Conservation (phyloP, 2,797 vertebrate species). For the Gila robusta region DNA sequence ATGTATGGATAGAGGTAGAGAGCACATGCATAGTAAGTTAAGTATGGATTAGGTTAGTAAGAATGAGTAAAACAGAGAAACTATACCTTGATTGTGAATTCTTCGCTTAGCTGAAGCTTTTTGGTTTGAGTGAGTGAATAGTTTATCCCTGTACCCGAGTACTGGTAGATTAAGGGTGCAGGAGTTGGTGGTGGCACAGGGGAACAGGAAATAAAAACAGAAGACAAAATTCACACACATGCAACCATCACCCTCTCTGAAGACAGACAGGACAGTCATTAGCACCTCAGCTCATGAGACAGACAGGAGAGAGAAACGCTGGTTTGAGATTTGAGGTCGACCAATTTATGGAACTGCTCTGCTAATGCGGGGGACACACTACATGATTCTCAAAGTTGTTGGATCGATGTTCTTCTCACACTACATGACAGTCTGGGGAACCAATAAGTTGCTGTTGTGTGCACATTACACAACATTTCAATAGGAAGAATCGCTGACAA, state of each 20-base stretch:
- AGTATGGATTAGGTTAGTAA: slow-evolving; percentile 32
- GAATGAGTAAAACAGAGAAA: slow-evolving; percentile 65
- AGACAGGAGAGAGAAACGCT: neutral
- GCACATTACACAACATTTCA: neutral
- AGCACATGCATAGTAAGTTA: slow-evolving; percentile 32
- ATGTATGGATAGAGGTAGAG: slow-evolving; percentile 20
- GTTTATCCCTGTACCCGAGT: slow-evolving; percentile 96
- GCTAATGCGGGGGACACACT: neutral
- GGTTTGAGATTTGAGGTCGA: neutral
- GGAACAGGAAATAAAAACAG: slow-evolving; percentile 54
- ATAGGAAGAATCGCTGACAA: neutral
- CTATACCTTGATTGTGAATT: slow-evolving; percentile 92
- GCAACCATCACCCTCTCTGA: slow-evolving; percentile 54
- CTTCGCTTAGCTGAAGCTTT: slow-evolving; percentile 90
- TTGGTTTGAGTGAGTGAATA: slow-evolving; percentile 93
- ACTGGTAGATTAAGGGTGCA: slow-evolving; percentile 84
- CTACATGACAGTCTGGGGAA: neutral
- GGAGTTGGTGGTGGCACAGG: slow-evolving; percentile 59
- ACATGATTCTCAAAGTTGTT: neutral
- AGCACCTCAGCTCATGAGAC: slow-evolving; percentile 14
- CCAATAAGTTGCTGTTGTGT: neutral
- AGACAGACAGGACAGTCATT: slow-evolving; percentile 33
- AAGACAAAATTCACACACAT: slow-evolving; percentile 73
- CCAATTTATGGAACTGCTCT: neutral
- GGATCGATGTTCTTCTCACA: neutral